phyloP scores from a whole-genome alignment of 1,140 invertebrate genomes.

The Drosophila bocqueti region DNA sequence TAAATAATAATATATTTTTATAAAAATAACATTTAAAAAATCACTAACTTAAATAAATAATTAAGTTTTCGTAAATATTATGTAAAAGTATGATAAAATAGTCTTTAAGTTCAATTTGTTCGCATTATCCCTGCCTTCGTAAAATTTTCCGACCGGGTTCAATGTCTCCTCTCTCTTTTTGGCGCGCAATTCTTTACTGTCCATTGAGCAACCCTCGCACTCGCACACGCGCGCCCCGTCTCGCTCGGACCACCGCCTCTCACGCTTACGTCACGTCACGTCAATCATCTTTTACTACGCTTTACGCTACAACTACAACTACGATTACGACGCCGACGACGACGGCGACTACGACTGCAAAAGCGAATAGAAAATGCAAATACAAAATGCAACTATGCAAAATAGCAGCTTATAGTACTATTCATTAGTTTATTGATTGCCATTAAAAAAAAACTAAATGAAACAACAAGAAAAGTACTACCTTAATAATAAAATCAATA shows the following conservation, averaged over 20 bases:
- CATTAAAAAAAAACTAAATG: not conserved
- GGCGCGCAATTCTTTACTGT: conserved; percentile 47
- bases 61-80: too few species aligned
- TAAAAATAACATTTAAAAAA: too few species aligned
- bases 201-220: conserved; percentile 49
- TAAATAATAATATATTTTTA: too few species aligned
- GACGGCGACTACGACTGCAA: not conserved
- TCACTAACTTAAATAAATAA: too few species aligned
- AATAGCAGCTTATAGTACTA: conserved; percentile 4
- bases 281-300: conserved; percentile 48
- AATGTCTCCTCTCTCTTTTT: conserved; percentile 56
- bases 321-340: conserved; percentile 19
- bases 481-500: not conserved
- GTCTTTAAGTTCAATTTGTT: too few species aligned
- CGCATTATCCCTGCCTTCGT: not conserved
- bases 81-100: too few species aligned
- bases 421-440: not conserved
- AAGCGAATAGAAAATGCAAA: conserved; percentile 13
- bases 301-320: conserved; percentile 42
- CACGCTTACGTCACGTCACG: conserved; percentile 41
- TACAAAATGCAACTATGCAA: conserved; percentile 2
- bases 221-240: conserved; percentile 6
- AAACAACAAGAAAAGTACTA: not conserved
- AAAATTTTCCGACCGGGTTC: conserved; percentile 29
- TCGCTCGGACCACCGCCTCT: conserved; percentile 7